Percentiles rank a stretch among this genome's conserved stretches.
phyloP scores from a whole-genome alignment of 2,797 vertebrate genomes.

The Pangasius sanitwongsei region DNA sequence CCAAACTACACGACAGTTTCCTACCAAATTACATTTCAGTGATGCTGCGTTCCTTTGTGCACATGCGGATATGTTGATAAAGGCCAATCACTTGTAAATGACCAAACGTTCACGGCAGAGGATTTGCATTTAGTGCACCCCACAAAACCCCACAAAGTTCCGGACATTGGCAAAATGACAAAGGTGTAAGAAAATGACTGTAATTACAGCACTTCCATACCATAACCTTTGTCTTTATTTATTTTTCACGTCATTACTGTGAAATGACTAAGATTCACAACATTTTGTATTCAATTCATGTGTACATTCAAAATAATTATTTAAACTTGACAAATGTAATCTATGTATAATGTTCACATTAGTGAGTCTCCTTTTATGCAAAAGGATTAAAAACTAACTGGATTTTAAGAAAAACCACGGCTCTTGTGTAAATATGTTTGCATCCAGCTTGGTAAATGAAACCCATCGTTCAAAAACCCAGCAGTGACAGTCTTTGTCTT shows the following conservation, averaged over 20 bases:
- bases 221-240: background rate
- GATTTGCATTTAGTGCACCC: background rate
- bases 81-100: background rate
- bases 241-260: background rate
- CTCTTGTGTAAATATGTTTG: background rate
- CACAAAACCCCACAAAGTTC: background rate
- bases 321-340: background rate
- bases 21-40: background rate
- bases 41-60: background rate
- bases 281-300: background rate
- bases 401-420: background rate
- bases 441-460: background rate
- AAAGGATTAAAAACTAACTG: background rate
- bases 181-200: background rate
- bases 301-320: background rate
- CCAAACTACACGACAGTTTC: background rate
- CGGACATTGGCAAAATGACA: background rate
- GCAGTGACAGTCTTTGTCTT: conserved; percentile 25
- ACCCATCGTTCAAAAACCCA: background rate
- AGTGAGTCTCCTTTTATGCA: background rate
- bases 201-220: background rate
- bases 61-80: background rate
- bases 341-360: background rate
- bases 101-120: background rate
- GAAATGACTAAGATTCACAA: background rate